Conservation (phyloP, 2,113 vertebrate genomes). For the Hucho hucho region DNA sequence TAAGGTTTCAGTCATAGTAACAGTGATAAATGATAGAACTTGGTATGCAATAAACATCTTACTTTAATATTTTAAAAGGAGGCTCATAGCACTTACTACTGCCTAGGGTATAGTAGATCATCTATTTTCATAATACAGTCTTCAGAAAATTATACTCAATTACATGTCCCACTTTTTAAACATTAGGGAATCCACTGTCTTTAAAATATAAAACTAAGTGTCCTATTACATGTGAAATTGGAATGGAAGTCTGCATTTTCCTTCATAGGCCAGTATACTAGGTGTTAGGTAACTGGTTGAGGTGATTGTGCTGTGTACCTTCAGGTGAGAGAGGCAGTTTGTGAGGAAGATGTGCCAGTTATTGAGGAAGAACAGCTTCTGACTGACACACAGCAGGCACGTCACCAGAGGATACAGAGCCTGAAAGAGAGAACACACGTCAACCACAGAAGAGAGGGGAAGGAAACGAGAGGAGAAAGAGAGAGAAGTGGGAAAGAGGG, state of each 20-base stretch:
- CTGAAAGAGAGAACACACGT: slow-evolving; percentile 56
- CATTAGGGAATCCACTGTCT: not conserved
- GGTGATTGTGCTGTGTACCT: slow-evolving; percentile 76
- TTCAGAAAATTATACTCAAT: not conserved
- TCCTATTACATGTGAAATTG: not conserved
- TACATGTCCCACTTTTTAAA: not conserved
- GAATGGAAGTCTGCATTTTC: not conserved
- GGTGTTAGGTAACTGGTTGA: not conserved
- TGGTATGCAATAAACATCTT: too few relatives aligned
- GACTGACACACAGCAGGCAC: slow-evolving; percentile 98
- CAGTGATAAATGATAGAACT: not conserved
- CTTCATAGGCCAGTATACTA: not conserved
- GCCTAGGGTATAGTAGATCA: not conserved
- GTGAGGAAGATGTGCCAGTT: slow-evolving; percentile 99
- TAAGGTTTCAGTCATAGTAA: not conserved
- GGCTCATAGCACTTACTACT: not conserved
- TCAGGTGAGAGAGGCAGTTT: slow-evolving; percentile 98
- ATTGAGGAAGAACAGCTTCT: slow-evolving; percentile 99
- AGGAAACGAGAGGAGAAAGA: not conserved
- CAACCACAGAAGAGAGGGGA: not conserved
- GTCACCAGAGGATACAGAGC: slow-evolving; percentile 98
- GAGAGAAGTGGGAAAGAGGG: not conserved
- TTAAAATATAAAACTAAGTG: not conserved
- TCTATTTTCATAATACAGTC: not conserved
- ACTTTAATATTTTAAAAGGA: not conserved